phyloP scores from a whole-genome alignment of 2,113 vertebrate species.

The Esox niger region DNA sequence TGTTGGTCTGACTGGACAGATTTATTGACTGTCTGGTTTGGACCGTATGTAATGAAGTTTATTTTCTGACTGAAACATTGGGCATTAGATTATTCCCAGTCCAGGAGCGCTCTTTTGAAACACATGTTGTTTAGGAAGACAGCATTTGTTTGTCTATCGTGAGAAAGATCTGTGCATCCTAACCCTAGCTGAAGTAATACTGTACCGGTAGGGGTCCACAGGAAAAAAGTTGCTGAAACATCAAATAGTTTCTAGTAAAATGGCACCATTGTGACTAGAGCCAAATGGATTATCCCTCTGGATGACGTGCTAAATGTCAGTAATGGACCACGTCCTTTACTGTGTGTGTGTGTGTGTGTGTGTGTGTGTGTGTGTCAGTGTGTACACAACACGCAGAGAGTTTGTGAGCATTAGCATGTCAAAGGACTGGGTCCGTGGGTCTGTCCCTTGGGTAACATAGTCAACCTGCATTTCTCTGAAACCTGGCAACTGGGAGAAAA shows the following conservation, averaged over 20 bases:
- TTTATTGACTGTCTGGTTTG: neutral
- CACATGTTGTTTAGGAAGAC: neutral
- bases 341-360: neutral
- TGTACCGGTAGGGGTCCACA: neutral
- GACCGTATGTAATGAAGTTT: neutral
- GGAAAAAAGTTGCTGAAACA: neutral
- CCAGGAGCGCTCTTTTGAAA: neutral
- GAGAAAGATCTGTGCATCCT: neutral
- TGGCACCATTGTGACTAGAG: neutral
- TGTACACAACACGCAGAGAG: constrained; percentile 2
- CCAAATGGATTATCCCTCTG: neutral
- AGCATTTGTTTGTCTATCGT: neutral
- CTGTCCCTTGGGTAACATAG: constrained; percentile 22
- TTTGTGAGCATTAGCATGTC: constrained; percentile 57
- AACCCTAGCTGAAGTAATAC: neutral
- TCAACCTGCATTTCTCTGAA: constrained; percentile 36
- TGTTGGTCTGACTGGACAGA: neutral
- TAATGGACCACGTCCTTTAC: neutral
- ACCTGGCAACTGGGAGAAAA: constrained; percentile 62
- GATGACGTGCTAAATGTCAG: constrained; percentile 6
- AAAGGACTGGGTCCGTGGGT: constrained; percentile 43
- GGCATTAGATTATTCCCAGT: neutral
- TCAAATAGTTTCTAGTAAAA: neutral
- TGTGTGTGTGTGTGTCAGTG: neutral
- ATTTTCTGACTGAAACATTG: neutral